Evolutionary conservation across 2,797 vertebrate species (phyloP).

Genomic region (Anomalospiza imberbis): DNA sequence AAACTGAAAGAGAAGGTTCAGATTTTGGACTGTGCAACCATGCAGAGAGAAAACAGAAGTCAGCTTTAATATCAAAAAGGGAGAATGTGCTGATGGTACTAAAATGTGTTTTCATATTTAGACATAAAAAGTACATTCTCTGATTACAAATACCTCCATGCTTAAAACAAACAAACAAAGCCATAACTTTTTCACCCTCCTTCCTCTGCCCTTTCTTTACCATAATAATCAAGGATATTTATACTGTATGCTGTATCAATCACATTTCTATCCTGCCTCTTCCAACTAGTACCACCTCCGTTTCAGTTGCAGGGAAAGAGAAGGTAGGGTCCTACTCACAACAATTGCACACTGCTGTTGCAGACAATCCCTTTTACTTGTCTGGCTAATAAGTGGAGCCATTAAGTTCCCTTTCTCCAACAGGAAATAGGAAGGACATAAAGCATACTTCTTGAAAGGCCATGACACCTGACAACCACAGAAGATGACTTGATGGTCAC

Average conservation of each 20-base stretch:
- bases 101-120: not conserved
- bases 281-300: not conserved
- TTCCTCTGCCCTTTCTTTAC: not conserved
- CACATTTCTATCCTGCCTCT: not conserved
- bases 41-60: not conserved
- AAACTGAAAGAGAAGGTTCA: not conserved
- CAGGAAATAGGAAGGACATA: not conserved
- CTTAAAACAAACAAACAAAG: not conserved
- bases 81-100: not conserved
- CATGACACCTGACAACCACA: not conserved
- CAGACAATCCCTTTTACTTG: not conserved
- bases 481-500: not conserved
- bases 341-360: not conserved
- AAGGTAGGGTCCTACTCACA: not conserved
- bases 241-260: not conserved
- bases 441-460: not conserved
- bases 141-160: not conserved
- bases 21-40: not conserved
- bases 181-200: fast-evolving
- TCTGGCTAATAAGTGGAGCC: not conserved
- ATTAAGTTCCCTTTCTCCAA: not conserved
- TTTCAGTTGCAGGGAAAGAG: not conserved
- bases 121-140: not conserved
- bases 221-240: not conserved
- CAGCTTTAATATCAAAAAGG: not conserved